Evolutionary conservation across 2,113 vertebrate genomes (phyloP), one percentile per base, ranked within the genome.

Genomic region (Cheirogaleus medius): DNA sequence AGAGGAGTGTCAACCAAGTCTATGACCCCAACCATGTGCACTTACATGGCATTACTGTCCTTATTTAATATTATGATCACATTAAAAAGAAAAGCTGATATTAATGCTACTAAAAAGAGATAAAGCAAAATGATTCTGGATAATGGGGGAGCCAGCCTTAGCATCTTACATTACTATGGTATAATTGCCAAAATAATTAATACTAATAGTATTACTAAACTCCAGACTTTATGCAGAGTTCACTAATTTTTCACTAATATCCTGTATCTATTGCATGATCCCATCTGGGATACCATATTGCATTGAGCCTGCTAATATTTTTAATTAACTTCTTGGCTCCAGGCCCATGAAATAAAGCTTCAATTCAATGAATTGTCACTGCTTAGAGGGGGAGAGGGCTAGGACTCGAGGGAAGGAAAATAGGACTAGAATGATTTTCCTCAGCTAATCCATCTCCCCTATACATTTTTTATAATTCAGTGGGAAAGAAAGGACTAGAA

Each of bases 241-340:
- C 17, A n/a, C 15, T n/a, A 25, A 60, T 66, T 73, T 60, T 89
- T 68, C n/a, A 80, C 69, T 81, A 37, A 44, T 77, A 21, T 49
- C 42, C 44, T 71, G 29, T 54, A 39, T 11, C 64, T 81, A 47
- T 25, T 42, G 37, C 25, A 32, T 44, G 17, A 37, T 58, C 17
- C 32, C n/a, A 47, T 20, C 34, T 6, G 54, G 80, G 12, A 74
- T 3, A 83, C 8, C 29, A 71, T n/a, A 44, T 0, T 88, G 71
- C 39, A 87, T 69, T 52, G 29, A 77, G 78, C 29, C 8, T 85
- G 64, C 76, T 92, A 73, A 78, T 60, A 82, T 91, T 96, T 95
- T 66, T 32, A 90, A 49, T 87, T 32, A 64, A 69, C 10, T 17
- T 78, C 84, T 34, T 80, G 14, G 74, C 77, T 69, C 56, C 44